Evolutionary conservation across 2,113 vertebrate genomes (phyloP), one percentile per base, ranked within the genome.

Genomic region (Strigops habroptila): DNA sequence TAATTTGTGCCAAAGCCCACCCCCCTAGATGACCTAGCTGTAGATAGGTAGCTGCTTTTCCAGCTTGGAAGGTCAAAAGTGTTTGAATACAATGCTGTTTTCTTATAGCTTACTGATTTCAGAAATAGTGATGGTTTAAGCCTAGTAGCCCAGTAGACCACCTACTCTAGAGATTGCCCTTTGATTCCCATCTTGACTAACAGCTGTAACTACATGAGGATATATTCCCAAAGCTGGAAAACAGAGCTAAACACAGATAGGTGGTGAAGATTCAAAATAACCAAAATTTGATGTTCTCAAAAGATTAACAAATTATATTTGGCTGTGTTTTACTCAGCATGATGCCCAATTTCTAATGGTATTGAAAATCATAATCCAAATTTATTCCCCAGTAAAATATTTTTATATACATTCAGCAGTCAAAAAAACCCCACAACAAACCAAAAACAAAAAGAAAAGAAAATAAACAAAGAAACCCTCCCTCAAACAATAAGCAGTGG

Each of bases 401-500:
- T 37, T 68, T 57, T 51, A 46, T 39, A 30, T 25, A 19, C 1
- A 39, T 3, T 39, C 7, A 41, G 1, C 37, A 11, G 37, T 79
- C 3, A 69, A 49, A 64, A 33, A 60, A 9, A 12, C 19, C 31
- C 16, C 39, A 39, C 30, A 31, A 31, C 8, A 33, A 35, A n/a
- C 9, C 9, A 23, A 59, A 59, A 9, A 9, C 6, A 12, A 33
- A 14, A 2, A 41, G 0, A 28, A 43, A 73, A n/a, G 0, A 18
- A 68, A 57, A 22, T 0, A 44, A 59, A 21, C 1, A 51, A 9
- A 51, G 4, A 37, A 31, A 6, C 0, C 1, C 3, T 11, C 39
- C 11, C 39, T 11, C 6, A 65, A 37, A 25, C 24, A 39, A 23
- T 7, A 25, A 86, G 28, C 11, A 18, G 14, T 79, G 18, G 10